Evolutionary conservation across 2,113 vertebrate species (phyloP), one percentile per base, ranked within the genome.

Genomic region (Peromyscus leucopus): DNA sequence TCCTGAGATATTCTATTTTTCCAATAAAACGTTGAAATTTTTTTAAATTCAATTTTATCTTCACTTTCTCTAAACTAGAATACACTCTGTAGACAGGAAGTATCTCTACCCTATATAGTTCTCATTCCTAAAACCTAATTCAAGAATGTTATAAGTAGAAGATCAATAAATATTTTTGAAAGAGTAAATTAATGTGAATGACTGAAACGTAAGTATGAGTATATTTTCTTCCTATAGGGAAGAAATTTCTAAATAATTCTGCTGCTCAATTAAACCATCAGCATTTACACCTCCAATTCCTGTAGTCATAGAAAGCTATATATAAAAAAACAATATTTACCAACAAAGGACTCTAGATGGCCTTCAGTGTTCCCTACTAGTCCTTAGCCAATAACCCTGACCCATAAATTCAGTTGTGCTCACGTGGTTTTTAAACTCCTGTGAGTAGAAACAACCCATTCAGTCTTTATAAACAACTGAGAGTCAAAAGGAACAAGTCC

Each of bases 181-280:
- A 59, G 19, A 95, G 82, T 87, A 48, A 95, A 55, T 75, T 94
- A 88, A 75, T 80, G 11, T 5, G n/a, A 26, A 57, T n/a, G 31
- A 57, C 17, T 83, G 46, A 80, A 28, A 93, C 12, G 55, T 24
- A 61, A 90, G 63, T 22, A 39, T 72, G 28, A 83, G 19, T 9
- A 8, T 63, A 71, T 91, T 89, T 94, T 87, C 19, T n/a, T 31
- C 80, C 39, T 59, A 1, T 59, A 26, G n/a, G 24, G 39, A 89
- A 96, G 3, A 88, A 89, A 69, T 83, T 87, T 96, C 65, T 63
- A 42, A 39, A 71, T 46, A 90, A 85, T 82, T 92, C 72, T 85
- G 57, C 42, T 76, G 9, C 21, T 42, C 79, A 59, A 92, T 83
- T 82, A 72, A 89, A 5, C 36, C 36, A 7, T 24, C 85, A 19